Evolutionary conservation across 2,888 invertebrate genomes (phyloP).

Genomic region (Cryptocephalus primarius): DNA sequence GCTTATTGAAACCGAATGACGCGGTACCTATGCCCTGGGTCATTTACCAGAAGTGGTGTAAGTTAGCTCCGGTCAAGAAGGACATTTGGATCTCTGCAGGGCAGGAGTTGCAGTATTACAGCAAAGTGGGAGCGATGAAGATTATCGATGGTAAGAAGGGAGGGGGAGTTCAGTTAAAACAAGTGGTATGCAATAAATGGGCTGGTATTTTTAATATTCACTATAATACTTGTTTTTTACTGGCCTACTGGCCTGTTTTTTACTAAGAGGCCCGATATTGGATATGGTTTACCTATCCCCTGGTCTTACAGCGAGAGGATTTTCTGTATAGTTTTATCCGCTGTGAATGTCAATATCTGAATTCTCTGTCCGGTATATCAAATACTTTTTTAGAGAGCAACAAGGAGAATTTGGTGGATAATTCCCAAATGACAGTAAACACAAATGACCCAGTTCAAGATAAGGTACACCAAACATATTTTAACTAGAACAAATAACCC

Average conservation of each 20-base stretch:
- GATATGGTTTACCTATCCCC: too few species aligned
- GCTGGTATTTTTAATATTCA: too few species aligned
- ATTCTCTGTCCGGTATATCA: too few species aligned
- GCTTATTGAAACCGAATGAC: slow-evolving; percentile 49
- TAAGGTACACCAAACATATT: not conserved
- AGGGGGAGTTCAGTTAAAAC: too few species aligned
- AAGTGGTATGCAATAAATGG: too few species aligned
- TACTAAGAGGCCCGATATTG: too few species aligned
- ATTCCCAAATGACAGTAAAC: not conserved
- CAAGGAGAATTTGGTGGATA: slow-evolving; percentile 18
- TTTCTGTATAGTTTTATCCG: too few species aligned
- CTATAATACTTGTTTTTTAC: too few species aligned
- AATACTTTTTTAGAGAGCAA: slow-evolving; percentile 16
- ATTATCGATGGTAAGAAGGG: slow-evolving; percentile 39
- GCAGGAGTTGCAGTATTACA: slow-evolving; percentile 59
- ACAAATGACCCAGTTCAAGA: too few species aligned
- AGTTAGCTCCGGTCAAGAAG: slow-evolving; percentile 61
- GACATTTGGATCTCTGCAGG: slow-evolving; percentile 75
- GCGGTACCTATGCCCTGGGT: slow-evolving; percentile 52
- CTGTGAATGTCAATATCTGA: too few species aligned
- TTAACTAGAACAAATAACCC: not conserved
- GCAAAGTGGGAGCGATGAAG: slow-evolving; percentile 56
- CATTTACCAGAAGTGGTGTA: slow-evolving; percentile 74
- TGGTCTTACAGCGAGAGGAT: too few species aligned
- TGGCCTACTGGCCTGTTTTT: too few species aligned